Evolutionary conservation across 1,140 invertebrate species (phyloP).

Genomic region (Trichonephila clavata): DNA sequence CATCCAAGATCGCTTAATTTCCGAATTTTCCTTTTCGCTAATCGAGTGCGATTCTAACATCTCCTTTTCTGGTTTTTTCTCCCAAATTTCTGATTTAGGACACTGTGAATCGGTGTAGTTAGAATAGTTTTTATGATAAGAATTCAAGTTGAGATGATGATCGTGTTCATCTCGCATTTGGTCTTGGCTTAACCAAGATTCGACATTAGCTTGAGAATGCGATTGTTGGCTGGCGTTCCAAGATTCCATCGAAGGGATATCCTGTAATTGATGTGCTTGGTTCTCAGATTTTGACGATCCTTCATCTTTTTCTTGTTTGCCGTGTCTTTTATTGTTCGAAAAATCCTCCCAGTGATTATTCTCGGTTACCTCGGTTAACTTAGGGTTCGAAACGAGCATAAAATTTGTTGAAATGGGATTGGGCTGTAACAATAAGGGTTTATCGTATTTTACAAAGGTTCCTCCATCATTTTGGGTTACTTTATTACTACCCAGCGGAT

Average conservation of each 20-base stretch:
- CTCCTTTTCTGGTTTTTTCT: slow-evolving; percentile 47
- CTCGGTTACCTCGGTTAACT: background rate
- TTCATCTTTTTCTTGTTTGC: background rate
- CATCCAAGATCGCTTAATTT: background rate
- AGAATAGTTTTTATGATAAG: background rate
- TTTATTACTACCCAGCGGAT: background rate
- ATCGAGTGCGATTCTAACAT: background rate
- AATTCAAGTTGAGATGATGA: background rate
- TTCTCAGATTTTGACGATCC: background rate
- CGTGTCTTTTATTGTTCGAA: background rate
- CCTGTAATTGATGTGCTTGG: background rate
- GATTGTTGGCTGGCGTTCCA: slow-evolving; percentile 7
- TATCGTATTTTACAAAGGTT: background rate
- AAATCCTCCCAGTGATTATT: slow-evolving; percentile 19
- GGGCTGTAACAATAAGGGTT: background rate
- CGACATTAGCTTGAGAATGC: background rate
- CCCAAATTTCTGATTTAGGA: background rate
- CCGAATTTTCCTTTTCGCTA: background rate
- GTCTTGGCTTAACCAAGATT: slow-evolving; percentile 46
- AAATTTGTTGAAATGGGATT: background rate
- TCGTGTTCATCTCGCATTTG: background rate
- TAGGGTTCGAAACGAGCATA: background rate
- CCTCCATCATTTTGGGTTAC: background rate
- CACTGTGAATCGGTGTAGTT: background rate
- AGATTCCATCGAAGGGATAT: background rate